Conservation (phyloP, 2,113 vertebrate species). For the Haemorhous mexicanus region DNA sequence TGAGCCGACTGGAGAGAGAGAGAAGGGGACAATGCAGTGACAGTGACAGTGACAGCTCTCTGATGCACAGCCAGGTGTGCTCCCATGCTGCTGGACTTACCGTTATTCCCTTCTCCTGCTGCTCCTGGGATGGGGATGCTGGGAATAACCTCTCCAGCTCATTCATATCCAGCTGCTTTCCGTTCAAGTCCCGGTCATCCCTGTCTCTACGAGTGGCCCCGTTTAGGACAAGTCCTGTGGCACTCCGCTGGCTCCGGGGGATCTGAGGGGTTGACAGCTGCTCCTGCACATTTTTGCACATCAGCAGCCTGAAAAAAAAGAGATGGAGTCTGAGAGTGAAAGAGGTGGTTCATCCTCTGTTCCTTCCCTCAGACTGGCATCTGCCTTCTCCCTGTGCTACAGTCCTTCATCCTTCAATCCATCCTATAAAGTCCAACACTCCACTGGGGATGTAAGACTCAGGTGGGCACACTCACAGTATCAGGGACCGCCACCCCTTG, state of each 20-base stretch:
- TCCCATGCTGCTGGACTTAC: constrained; percentile 68
- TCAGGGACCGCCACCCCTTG: background rate
- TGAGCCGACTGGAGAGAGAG: constrained; percentile 60
- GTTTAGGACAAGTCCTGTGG: constrained; percentile 72
- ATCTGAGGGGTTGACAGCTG: constrained; percentile 83
- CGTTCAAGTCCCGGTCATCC: constrained; percentile 60
- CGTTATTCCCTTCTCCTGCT: constrained; percentile 54
- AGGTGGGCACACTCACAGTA: background rate
- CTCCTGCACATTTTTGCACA: constrained; percentile 88
- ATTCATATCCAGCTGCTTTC: constrained; percentile 79
- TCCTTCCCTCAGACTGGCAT: background rate
- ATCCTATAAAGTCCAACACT: background rate
- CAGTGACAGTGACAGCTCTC: background rate
- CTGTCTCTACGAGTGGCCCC: constrained; percentile 65
- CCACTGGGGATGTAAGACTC: background rate
- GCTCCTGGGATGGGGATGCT: constrained; percentile 21
- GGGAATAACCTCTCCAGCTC: constrained; percentile 89
- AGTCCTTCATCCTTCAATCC: background rate
- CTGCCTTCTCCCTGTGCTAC: background rate
- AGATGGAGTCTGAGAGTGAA: background rate
- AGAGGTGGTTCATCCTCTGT: background rate
- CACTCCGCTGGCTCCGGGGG: constrained; percentile 69
- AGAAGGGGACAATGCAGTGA: background rate
- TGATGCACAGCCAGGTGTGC: fast-evolving
- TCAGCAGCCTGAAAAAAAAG: constrained; percentile 79